Percentiles rank a stretch among this genome's conserved stretches.
These are phyloP conservation scores for Hormaphis cornu DNA, from an alignment of 1,140 invertebrate genomes.

Conservation along the genomic window DNA sequence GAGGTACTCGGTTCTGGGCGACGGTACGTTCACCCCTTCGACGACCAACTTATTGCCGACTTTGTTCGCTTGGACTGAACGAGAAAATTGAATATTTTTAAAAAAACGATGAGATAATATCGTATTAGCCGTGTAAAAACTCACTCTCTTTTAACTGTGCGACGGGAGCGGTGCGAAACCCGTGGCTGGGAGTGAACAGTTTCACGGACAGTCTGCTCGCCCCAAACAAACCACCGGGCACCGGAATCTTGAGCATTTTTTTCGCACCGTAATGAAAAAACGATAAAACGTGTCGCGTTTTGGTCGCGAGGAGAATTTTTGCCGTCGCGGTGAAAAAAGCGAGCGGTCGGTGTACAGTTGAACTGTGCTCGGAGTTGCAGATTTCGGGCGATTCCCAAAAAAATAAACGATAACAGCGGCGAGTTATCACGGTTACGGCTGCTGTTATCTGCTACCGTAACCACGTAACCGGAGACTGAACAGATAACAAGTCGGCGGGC, in stretches of 20 bases:
- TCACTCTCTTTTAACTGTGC: neutral
- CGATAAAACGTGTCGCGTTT: too few relatives aligned
- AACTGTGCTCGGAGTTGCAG: too few relatives aligned
- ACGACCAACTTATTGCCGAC: slow-evolving; percentile 53
- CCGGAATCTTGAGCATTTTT: neutral
- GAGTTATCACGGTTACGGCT: too few relatives aligned
- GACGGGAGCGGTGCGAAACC: slow-evolving; percentile 47
- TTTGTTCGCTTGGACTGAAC: slow-evolving; percentile 49
- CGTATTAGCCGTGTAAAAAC: neutral
- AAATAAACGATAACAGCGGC: too few relatives aligned
- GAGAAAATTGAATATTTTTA: neutral
- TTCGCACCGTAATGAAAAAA: too few relatives aligned
- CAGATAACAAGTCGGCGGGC: too few relatives aligned
- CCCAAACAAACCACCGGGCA: neutral
- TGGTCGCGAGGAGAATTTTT: too few relatives aligned
- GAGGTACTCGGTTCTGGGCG: slow-evolving; percentile 48
- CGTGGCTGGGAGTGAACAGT: slow-evolving; percentile 90
- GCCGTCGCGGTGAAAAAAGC: too few relatives aligned
- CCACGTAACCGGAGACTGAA: too few relatives aligned
- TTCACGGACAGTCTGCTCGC: slow-evolving; percentile 51
- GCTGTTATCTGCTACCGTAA: too few relatives aligned
- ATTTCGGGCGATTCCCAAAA: too few relatives aligned
- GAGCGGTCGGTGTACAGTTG: too few relatives aligned
- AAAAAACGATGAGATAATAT: neutral
- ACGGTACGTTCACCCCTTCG: slow-evolving; percentile 51